These are phyloP conservation scores for Leucopsar rothschildi DNA, from an alignment of 2,113 vertebrate species.

Conservation along the genomic window DNA sequence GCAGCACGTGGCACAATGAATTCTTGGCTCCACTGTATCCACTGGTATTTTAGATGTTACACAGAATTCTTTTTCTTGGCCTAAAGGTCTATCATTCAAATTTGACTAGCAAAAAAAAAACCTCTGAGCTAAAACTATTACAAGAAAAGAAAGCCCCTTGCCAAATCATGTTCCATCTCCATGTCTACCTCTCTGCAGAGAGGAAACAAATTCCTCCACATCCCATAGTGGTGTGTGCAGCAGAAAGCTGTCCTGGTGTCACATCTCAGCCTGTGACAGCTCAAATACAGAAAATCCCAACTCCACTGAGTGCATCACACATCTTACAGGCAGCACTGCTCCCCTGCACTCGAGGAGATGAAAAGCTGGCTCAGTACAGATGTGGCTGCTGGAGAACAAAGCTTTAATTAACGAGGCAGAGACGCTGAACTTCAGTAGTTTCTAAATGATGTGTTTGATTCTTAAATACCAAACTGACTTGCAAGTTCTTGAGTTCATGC, in stretches of 20 bases:
- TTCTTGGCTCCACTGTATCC: background rate
- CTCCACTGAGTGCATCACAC: background rate
- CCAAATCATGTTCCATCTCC: background rate
- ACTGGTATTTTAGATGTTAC: background rate
- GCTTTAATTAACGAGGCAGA: slow-evolving; percentile 11
- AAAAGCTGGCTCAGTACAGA: background rate
- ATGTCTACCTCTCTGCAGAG: background rate
- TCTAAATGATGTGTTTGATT: slow-evolving; percentile 14
- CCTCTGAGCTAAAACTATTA: background rate
- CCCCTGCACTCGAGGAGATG: background rate
- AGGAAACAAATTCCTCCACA: background rate
- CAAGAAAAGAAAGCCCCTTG: background rate
- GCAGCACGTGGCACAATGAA: accelerated
- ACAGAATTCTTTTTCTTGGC: background rate
- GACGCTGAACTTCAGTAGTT: background rate
- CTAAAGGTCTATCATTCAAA: background rate
- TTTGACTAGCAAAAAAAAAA: background rate
- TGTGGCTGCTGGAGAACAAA: background rate
- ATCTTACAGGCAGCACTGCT: background rate
- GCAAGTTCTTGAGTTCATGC: slow-evolving; percentile 17
- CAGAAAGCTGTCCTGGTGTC: background rate
- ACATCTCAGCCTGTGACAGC: background rate
- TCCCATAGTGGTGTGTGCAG: background rate
- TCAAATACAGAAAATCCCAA: background rate
- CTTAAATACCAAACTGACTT: slow-evolving; percentile 33